Evolutionary conservation across 2,888 invertebrate species (phyloP), one percentile per base, ranked within the genome.

Genomic region (Oscheius myriophilus): DNA sequence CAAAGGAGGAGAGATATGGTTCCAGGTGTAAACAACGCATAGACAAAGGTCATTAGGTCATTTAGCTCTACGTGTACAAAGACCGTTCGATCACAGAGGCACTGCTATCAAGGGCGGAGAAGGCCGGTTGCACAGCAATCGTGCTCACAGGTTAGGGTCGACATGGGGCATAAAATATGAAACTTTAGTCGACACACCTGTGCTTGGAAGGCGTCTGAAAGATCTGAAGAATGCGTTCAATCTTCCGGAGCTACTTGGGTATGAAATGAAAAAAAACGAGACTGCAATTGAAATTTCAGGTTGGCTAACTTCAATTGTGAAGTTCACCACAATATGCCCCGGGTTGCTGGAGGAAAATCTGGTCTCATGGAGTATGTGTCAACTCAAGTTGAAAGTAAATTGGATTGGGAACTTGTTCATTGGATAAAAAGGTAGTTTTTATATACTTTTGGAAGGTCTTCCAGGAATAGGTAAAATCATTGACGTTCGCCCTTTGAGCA

Each of bases 1-100:
- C 18, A 80, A 82, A 2, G 81, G 75, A 1, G 70, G 71, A 2
- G 68, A 72, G 21, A 55, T 84, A 18, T 82, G 82, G 81, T 84
- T 81, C 49, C 82, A 82, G 69, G 80, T 80, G n/a, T 21, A 54
- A 12, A 7, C 0, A 33, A 1, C 11, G 16, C 2, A 2, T 11
- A 12, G 1, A 33, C 23, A 14, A 18, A 23, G 39, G n/a, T 9
- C 33, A 12, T 3, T 11, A 7, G 21, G 93, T 93, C 86, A 95
- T 94, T 87, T 94, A 96, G 87, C 90, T 96, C 0, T 96, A 95
- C 86, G 92, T 96, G 77, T 94, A 93, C 87, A 92, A 90, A 54
- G 82, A 86, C 52, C 75, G 85, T 2, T 41, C 61, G 21, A 68
- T 87, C 23, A 87, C 87, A 2, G 72, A 79, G 54, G 70, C 78